These are phyloP conservation scores for Anticlea derivata DNA, from an alignment of 2,888 invertebrate genomes.

Conservation along the genomic window DNA sequence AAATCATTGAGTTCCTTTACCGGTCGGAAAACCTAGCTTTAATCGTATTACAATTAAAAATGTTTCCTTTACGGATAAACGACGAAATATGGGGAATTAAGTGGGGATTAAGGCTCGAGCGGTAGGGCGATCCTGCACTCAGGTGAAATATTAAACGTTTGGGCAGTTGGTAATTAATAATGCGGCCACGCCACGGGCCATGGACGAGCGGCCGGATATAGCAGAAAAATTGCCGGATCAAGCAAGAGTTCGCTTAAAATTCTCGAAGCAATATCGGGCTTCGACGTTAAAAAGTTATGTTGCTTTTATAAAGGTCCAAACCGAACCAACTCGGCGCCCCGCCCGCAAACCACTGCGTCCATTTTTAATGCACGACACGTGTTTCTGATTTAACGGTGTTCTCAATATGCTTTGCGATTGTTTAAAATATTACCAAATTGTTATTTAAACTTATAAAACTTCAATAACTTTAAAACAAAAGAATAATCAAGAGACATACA, in stretches of 20 bases:
- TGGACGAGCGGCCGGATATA: conserved; percentile 62
- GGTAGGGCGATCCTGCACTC: conserved; percentile 66
- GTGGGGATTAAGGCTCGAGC: conserved; percentile 68
- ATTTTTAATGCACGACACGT: conserved; percentile 40
- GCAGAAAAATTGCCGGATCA: conserved; percentile 77
- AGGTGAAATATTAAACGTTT: conserved; percentile 77
- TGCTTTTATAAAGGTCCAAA: conserved; percentile 49
- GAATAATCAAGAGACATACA: too few relatives aligned
- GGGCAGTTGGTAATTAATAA: conserved; percentile 78
- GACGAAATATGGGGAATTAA: conserved; percentile 72
- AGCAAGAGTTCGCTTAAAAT: conserved; percentile 59
- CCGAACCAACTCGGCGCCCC: conserved; percentile 40
- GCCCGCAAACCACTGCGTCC: conserved; percentile 45
- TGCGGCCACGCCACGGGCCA: conserved; percentile 59
- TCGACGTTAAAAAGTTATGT: conserved; percentile 52
- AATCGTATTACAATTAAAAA: conserved; percentile 57
- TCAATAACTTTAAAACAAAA: too few relatives aligned
- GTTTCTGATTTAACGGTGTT: conserved; percentile 13
- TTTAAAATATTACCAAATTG: not conserved
- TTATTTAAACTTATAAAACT: too few relatives aligned
- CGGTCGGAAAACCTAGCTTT: conserved; percentile 31
- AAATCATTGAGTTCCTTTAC: conserved; percentile 6
- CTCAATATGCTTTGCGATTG: not conserved
- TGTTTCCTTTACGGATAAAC: conserved; percentile 57
- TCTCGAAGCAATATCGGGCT: conserved; percentile 60